Evolutionary conservation across 2,888 invertebrate species (phyloP), one percentile per base, ranked within the genome.

Genomic region (Pachymerium ferrugineum): DNA sequence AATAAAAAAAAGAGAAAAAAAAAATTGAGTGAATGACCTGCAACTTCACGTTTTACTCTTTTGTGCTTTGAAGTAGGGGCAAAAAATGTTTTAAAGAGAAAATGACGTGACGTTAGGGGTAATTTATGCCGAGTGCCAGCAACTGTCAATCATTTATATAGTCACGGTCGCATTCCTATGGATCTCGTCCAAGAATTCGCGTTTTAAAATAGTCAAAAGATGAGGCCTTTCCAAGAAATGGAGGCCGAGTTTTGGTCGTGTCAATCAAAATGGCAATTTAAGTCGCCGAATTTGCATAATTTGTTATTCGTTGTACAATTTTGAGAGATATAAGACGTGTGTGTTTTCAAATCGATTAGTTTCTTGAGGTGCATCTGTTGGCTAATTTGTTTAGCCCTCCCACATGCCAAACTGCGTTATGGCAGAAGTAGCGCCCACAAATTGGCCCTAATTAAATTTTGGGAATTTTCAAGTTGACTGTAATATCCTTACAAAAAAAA

Each of bases 81-180:
- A n/a, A n/a, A 47, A 47, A 47, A 47, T 19, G 14, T 16, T 38
- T 4, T 12, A 38, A 38, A 3, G 5, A 14, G 14, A 38, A 38
- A 38, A 38, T 38, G 38, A 38, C 38, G 38, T 10, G 38, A 38
- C 47, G 8, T 47, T 47, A 22, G 16, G 8, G 19, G 16, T 28
- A 62, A 62, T 25, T 62, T 62, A 62, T 62, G 62, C 62, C 12
- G 25, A 62, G 0, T 62, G 62, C 62, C 62, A 62, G 28, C 62
- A 62, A n/a, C 62, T 62, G 62, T 62, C 62, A 62, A 62, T 62
- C 62, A 62, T 62, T 28, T 62, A 28, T 22, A 10, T 25, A 25
- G 62, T 62, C 62, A 62, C 62, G 62, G 62, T 62, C 62, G 62
- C 62, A 62, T 62, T 62, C 62, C 62, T 12, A n/a, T 62, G 62